Conservation (phyloP, 2,888 invertebrate species). For the Temnothorax rugatulus region DNA sequence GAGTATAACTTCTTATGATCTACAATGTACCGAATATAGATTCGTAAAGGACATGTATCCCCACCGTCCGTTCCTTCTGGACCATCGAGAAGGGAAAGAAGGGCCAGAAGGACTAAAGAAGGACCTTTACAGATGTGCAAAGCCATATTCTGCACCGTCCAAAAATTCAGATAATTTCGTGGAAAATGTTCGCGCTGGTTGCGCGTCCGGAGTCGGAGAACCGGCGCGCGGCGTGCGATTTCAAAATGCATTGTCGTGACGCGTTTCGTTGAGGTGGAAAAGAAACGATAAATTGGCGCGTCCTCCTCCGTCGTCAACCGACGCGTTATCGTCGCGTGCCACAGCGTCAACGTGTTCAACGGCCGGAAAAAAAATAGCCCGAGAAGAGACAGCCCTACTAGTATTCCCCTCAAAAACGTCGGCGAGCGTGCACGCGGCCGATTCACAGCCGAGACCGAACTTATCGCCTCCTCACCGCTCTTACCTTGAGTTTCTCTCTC, state of each 20-base stretch:
- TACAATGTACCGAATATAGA: too few species aligned
- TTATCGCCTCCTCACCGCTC: constrained; percentile 45
- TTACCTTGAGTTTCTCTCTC: constrained; percentile 42
- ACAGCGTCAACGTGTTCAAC: not conserved
- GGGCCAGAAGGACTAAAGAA: too few species aligned
- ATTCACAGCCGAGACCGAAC: constrained; percentile 7
- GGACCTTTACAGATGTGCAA: too few species aligned
- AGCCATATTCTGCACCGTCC: too few species aligned
- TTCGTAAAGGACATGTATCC: too few species aligned
- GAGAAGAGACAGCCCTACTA: too few species aligned
- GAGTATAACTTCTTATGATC: too few species aligned
- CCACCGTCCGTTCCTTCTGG: too few species aligned
- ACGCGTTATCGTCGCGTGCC: not conserved
- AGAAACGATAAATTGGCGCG: not conserved
- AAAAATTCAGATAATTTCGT: too few species aligned
- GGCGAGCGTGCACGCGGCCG: not conserved
- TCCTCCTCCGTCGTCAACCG: not conserved
- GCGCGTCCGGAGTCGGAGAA: not conserved
- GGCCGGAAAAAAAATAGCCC: not conserved
- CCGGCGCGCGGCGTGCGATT: too few species aligned
- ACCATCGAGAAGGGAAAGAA: too few species aligned
- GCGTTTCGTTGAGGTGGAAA: not conserved
- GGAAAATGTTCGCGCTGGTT: too few species aligned
- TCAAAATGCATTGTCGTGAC: not conserved
- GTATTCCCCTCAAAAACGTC: not conserved